Base-by-base conservation (phyloP, 1,140 invertebrate species). In the Cherax quadricarinatus region DNA sequence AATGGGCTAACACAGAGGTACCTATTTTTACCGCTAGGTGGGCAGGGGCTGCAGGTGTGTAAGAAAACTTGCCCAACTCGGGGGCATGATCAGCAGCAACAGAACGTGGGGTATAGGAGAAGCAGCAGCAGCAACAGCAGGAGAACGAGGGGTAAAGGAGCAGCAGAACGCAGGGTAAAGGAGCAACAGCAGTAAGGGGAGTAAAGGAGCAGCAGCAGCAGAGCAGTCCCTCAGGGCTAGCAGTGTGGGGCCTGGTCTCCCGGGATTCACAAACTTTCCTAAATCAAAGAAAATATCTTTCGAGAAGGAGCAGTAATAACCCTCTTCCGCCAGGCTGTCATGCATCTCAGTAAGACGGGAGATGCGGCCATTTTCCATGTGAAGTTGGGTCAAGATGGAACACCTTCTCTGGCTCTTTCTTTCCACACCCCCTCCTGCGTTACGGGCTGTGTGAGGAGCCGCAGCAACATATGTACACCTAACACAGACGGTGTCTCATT, bases 401-500 rank as follows among this genome's bases (percentile, higher is more conserved):
- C 83, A 70, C 83, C 83, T 21, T 85, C 62, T 30, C 24, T 70
- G 53, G 6, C 81, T 5, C 81, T 12, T 24, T 4, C n/a, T 57
- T 14, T 14, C 53, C 53, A 57, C 53, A 7, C 53, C 53, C 53
- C 30, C 30, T 41, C 30, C 30, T 41, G 30, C 30, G 30, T 41
- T 48, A 10, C 30, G 41, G 5, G 83, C 30, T n/a, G 30, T 70
- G 83, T 30, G 83, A 66, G 83, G 70, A 85, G 30, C 83, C 41
- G 62, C 30, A 48, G 83, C 62, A 12, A 66, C 62, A 62, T 62
- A 5, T 48, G 53, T 41, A 48, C 83, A 85, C 48, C 24, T 70
- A 62, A 62, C 83, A 66, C 83, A 70, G 62, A 85, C 30, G 60
- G 60, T 85, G 60, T 24, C 83, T 85, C 83, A 48, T 85, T 85